Evolutionary conservation across 2,113 vertebrate genomes (phyloP).

Genomic region (Diadophis punctatus): DNA sequence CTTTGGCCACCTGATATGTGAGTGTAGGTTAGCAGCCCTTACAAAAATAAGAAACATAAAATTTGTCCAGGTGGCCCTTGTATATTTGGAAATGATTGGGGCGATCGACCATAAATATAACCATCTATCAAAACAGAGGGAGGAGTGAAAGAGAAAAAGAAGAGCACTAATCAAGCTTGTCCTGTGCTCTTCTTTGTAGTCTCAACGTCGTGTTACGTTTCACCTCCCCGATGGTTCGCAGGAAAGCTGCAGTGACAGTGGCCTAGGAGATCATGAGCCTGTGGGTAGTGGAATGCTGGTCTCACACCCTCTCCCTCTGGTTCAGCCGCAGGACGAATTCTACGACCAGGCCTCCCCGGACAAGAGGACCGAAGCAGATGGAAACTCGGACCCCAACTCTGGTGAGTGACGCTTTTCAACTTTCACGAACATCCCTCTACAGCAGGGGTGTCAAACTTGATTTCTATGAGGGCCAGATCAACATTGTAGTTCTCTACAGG

Average conservation of each 20-base stretch:
- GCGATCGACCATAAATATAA: not conserved
- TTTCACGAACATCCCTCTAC: too few relatives aligned
- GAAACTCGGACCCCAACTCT: slow-evolving; percentile 98
- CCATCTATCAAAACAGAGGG: not conserved
- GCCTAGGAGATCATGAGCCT: slow-evolving; percentile 96
- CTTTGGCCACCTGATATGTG: not conserved
- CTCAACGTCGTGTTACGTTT: slow-evolving; percentile 98
- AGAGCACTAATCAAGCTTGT: slow-evolving; percentile 83
- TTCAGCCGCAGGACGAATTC: slow-evolving; percentile 99
- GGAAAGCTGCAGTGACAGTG: slow-evolving; percentile 99
- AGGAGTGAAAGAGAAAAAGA: slow-evolving; percentile 42
- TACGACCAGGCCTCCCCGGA: slow-evolving; percentile 97
- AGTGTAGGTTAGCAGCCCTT: not conserved
- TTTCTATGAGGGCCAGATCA: too few relatives aligned
- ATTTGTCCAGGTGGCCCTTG: not conserved
- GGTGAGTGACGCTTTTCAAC: slow-evolving; percentile 74
- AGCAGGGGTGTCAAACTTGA: too few relatives aligned
- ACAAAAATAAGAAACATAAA: not conserved
- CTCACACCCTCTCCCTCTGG: slow-evolving; percentile 99
- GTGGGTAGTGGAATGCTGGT: slow-evolving; percentile 95
- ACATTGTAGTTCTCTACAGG: too few relatives aligned
- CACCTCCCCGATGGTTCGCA: slow-evolving; percentile 99
- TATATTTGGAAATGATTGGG: not conserved
- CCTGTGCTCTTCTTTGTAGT: slow-evolving; percentile 96
- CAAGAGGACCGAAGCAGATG: slow-evolving; percentile 98